A percentile compares a stretch with the other conserved stretches of the same genome.
Evolutionary conservation across 2,888 invertebrate species (phyloP).

Genomic region (Aporophyla nigra): DNA sequence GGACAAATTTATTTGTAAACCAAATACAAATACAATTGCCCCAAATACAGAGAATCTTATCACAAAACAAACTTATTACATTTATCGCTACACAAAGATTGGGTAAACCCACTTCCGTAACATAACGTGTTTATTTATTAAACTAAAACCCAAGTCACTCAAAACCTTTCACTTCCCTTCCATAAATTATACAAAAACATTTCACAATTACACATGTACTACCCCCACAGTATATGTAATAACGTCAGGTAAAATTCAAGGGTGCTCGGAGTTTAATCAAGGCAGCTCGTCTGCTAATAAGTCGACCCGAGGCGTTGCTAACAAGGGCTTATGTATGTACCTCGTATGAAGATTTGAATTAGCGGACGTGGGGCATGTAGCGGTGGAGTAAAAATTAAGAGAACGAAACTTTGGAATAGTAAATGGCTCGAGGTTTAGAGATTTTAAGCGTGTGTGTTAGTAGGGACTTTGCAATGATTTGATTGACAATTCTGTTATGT

Average conservation of each 20-base stretch:
- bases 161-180: slow-evolving; percentile 29
- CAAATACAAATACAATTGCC: neutral
- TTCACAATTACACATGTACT: slow-evolving; percentile 23
- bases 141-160: slow-evolving; percentile 37
- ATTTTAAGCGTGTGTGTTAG: neutral
- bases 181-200: slow-evolving; percentile 56
- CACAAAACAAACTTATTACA: slow-evolving; percentile 15
- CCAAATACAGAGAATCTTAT: slow-evolving; percentile 2
- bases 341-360: slow-evolving; percentile 56
- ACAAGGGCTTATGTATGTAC: slow-evolving; percentile 52
- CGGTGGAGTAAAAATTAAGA: slow-evolving; percentile 32
- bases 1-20: slow-evolving; percentile 1
- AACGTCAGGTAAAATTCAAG: slow-evolving; percentile 58
- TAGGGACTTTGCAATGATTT: neutral
- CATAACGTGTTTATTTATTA: slow-evolving; percentile 38
- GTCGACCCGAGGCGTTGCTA: slow-evolving; percentile 57
- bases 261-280: slow-evolving; percentile 69
- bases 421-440: too few species aligned
- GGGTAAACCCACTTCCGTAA: neutral
- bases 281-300: slow-evolving; percentile 68
- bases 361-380: slow-evolving; percentile 27
- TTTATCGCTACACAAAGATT: slow-evolving; percentile 23
- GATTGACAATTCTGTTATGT: neutral
- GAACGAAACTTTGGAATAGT: neutral
- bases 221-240: slow-evolving; percentile 26